Base-by-base conservation (phyloP, 2,113 vertebrate genomes). In the Albula glossodonta region DNA sequence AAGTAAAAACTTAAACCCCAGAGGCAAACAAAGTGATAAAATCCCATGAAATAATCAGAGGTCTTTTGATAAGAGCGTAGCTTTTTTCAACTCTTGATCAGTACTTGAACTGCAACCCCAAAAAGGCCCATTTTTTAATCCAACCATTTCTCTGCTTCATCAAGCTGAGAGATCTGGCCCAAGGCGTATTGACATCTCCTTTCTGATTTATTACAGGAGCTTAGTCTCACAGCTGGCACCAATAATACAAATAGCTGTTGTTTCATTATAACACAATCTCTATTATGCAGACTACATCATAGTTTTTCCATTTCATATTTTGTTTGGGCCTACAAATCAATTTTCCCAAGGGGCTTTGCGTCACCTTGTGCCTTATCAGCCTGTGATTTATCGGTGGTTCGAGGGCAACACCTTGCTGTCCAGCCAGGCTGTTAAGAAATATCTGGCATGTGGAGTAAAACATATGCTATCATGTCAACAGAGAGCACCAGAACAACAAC, bases 201-300 rank as follows among this genome's bases (percentile, higher is more conserved):
- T 31, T 19, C 31, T 83, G 57, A 83, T 83, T 70, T 83, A 83
- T 83, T 70, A 83, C 57, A 70, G 56, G 25, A 7, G 57, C 49
- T 17, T 10, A 70, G 60, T 13, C 57, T 25, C 82, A 63, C 82
- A 83, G 82, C 82, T 83, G 82, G 82, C 82, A 63, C 41, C 82
- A 83, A 83, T n/a, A 83, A 66, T 83, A 83, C 82, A 83, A 83
- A 83, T 83, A 83, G 82, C 82, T 83, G 82, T 83, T 83, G 82
- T 83, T 83, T 83, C 82, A 83, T 83, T 83, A 83, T 66, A 66
- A 63, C 31, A 66, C 49, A 53, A 49, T 83, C 31, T 83, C 41
- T 66, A 41, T 83, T 83, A 70, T 83, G 82, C 51, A 83, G 31
- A 83, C 48, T 83, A 63, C 82, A 83, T 83, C 82, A 49, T 83